phyloP scores from a whole-genome alignment of 1,140 invertebrate species.

The Ostrea denselamellosa region DNA sequence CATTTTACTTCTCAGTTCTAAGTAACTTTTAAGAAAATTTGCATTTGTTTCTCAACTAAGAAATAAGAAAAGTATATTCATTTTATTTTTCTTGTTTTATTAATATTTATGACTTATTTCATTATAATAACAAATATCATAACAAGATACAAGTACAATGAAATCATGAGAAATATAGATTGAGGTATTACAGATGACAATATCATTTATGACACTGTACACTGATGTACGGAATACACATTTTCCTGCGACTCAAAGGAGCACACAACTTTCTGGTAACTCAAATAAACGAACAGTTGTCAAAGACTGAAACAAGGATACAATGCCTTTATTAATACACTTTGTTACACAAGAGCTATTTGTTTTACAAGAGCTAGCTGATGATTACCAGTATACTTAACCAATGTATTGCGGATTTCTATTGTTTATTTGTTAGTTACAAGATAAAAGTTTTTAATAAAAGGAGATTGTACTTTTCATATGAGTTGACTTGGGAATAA shows the following conservation, averaged over 20 bases:
- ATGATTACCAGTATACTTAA: background rate
- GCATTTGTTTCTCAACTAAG: background rate
- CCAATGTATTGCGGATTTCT: background rate
- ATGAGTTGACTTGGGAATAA: slow-evolving; percentile 2
- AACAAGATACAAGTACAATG: slow-evolving; percentile 31
- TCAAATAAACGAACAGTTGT: background rate
- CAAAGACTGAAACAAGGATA: background rate
- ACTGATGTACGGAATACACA: background rate
- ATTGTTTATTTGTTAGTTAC: background rate
- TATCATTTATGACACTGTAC: slow-evolving; percentile 10
- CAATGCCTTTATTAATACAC: background rate
- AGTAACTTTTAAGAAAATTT: background rate
- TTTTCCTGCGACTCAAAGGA: background rate
- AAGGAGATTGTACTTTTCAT: background rate
- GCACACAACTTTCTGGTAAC: background rate
- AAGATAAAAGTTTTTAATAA: background rate
- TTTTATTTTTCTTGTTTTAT: background rate
- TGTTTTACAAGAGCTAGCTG: background rate
- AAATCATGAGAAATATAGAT: slow-evolving; percentile 17
- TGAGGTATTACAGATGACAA: slow-evolving; percentile 27
- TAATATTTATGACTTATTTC: slow-evolving; percentile 28
- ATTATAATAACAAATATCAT: slow-evolving; percentile 38
- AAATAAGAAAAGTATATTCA: background rate
- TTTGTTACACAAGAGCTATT: background rate
- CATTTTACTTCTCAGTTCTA: no score